These are phyloP conservation scores for Amaurobius ferox DNA, from an alignment of 2,888 invertebrate species.

Conservation along the genomic window DNA sequence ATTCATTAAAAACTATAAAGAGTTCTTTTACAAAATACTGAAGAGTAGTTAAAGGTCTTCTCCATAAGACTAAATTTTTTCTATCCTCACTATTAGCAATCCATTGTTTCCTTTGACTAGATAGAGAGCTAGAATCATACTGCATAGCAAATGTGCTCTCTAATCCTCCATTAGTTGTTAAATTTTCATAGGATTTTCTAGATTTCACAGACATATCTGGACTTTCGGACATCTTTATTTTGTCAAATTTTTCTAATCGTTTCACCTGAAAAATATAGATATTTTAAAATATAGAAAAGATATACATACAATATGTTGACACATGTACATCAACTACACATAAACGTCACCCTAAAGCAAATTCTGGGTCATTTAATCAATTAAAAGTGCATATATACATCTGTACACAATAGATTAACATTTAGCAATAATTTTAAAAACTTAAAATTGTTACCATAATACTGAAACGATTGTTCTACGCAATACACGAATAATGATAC, in stretches of 20 bases:
- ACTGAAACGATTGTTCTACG: too few species aligned
- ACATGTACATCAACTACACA: too few species aligned
- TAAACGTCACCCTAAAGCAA: too few species aligned
- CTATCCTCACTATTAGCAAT: slow-evolving; percentile 79
- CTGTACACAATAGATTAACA: too few species aligned
- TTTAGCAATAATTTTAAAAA: too few species aligned
- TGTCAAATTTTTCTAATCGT: slow-evolving; percentile 67
- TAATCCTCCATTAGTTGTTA: slow-evolving; percentile 60
- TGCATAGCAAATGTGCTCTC: slow-evolving; percentile 45
- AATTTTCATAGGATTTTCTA: slow-evolving; percentile 59
- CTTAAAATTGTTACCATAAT: too few species aligned
- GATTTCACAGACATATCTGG: slow-evolving; percentile 39
- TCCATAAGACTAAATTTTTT: slow-evolving; percentile 86
- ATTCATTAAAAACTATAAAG: slow-evolving; percentile 81
- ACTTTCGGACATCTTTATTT: slow-evolving; percentile 66
- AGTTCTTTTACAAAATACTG: slow-evolving; percentile 89
- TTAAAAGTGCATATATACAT: too few species aligned
- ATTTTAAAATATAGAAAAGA: too few species aligned
- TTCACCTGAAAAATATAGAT: slow-evolving; percentile 49
- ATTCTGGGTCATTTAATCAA: too few species aligned
- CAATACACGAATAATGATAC: too few species aligned
- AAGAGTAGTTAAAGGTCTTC: slow-evolving; percentile 86
- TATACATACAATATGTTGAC: too few species aligned
- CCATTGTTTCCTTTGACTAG: slow-evolving; percentile 57
- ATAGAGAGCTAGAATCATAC: slow-evolving; percentile 49